Base-by-base conservation (phyloP, 2,888 invertebrate species). In the Temnothorax rugatulus region DNA sequence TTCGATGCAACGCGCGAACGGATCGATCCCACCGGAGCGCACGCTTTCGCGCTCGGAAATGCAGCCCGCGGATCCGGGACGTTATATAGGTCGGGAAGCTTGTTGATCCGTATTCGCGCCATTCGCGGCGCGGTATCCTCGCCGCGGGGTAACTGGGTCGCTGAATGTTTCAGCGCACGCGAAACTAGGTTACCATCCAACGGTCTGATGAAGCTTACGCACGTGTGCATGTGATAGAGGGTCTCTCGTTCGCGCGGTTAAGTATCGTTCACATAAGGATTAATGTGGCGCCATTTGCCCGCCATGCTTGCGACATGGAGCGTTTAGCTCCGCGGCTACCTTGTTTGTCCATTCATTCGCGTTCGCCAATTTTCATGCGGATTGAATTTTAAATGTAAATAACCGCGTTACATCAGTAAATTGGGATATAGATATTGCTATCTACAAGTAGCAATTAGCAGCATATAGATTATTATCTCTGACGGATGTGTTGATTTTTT, bases 131-230 rank as follows among this genome's bases (percentile, higher is more conserved):
- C 89, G 90, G 91, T 91, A 92, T 91, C 92, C 91, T 91, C 91
- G 92, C 74, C 91, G 91, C 87, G 88, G 86, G 85, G 85, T 87
- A 93, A 93, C 89, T 93, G 84, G 93, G 93, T 93, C 92, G 89
- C 57, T 87, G 87, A 89, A 85, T 87, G 88, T 84, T 85, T 83
- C 82, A 71, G 83, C 86, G 82, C 87, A 47, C 85, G 87, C 86
- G 90, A 88, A 90, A 92, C 88, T 88, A 81, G 87, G 90, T 90
- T 90, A 89, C 83, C 82, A 83, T 83, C 85, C 84, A 75, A 73
- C 85, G 61, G 75, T 68, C 61, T 59, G 79, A 71, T 59, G 59
- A 38, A 73, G 79, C 59, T 18, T 61, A 38, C 9, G 71, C 71
- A 21, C 21, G 59, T 61, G 21, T 54, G 29, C 44, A 18, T 9